These are phyloP conservation scores for Thera britannica DNA, from an alignment of 2,888 invertebrate species.

Conservation along the genomic window DNA sequence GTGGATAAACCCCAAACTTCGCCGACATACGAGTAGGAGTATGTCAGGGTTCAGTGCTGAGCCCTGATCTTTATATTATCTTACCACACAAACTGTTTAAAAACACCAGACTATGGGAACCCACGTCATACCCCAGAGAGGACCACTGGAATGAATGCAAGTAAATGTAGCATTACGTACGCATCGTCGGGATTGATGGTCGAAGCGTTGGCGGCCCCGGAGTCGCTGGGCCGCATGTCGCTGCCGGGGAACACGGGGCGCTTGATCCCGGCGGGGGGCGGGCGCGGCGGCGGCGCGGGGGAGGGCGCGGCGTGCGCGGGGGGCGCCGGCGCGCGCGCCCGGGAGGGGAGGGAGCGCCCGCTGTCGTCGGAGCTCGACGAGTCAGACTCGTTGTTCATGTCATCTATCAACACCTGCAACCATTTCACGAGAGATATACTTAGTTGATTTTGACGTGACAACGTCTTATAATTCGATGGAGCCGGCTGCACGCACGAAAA, in stretches of 20 bases:
- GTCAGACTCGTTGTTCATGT: conserved; percentile 9
- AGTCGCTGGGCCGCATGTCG: conserved; percentile 10
- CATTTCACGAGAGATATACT: not conserved
- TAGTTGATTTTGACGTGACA: not conserved
- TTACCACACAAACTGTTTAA: too few species aligned
- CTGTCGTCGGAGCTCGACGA: conserved; percentile 5
- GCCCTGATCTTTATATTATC: too few species aligned
- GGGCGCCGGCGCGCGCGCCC: conserved; percentile 10
- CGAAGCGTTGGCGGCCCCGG: conserved; percentile 17
- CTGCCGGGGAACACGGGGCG: not conserved
- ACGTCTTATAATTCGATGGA: too few species aligned
- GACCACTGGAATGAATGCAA: not conserved
- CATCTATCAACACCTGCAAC: conserved; percentile 21
- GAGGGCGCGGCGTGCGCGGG: conserved; percentile 3
- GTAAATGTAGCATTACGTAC: not conserved
- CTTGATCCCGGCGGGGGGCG: not conserved
- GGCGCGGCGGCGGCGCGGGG: not conserved
- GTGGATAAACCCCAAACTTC: too few species aligned
- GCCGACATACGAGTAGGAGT: too few species aligned
- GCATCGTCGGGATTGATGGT: not conserved
- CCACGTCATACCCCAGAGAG: not conserved
- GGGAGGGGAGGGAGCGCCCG: not conserved
- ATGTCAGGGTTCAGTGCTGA: too few species aligned
- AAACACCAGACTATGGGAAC: too few species aligned
- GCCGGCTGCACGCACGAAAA: too few species aligned